phyloP scores from a whole-genome alignment of 2,113 vertebrate species.

The Callithrix jacchus region DNA sequence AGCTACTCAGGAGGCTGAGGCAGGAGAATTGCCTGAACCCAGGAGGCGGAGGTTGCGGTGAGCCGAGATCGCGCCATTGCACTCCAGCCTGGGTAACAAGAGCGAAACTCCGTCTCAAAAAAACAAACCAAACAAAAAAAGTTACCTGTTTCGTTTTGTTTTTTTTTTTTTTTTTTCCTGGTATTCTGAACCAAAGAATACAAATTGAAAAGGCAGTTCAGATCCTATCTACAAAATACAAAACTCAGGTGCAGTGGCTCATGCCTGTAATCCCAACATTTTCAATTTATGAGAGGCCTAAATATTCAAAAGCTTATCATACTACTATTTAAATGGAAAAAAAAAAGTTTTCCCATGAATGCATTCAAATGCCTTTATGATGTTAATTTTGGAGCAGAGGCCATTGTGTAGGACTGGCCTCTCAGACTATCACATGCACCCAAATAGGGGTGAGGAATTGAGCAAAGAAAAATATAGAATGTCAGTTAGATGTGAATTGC shows the following conservation, averaged over 20 bases:
- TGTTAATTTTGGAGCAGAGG: fast-evolving
- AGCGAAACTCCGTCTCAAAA: too few species aligned
- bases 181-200: background rate
- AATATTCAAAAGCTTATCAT: background rate
- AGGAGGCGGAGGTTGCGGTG: too few species aligned
- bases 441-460: background rate
- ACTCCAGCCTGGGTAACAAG: too few species aligned
- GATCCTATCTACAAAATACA: background rate
- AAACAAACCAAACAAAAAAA: too few species aligned
- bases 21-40: too few species aligned
- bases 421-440: background rate
- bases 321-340: background rate
- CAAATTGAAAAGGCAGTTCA: background rate
- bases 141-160: background rate
- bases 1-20: too few species aligned
- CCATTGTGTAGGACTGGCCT: background rate
- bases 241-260: too few species aligned
- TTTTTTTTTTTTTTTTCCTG: background rate
- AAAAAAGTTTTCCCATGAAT: background rate
- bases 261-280: too few species aligned
- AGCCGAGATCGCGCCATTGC: too few species aligned
- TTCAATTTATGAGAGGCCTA: background rate
- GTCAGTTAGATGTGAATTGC: background rate
- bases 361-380: background rate
- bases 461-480: background rate